A percentile compares a stretch with the other conserved stretches of the same genome.
Evolutionary conservation across 2,888 invertebrate genomes (phyloP).

Genomic region (Dendrolimus pini): DNA sequence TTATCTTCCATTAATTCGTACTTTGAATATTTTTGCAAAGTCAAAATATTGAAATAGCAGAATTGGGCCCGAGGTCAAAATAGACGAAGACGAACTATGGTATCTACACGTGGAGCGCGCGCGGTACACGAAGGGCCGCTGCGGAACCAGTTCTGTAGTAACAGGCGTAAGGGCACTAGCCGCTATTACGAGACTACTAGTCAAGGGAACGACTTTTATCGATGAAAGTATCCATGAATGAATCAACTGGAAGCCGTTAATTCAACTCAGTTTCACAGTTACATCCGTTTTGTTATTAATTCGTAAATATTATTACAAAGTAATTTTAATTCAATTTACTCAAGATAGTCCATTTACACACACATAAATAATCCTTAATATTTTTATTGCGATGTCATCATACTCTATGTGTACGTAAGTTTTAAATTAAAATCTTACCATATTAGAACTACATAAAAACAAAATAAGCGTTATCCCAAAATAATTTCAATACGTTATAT

Average conservation of each 20-base stretch:
- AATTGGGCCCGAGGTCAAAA: slow-evolving; percentile 27
- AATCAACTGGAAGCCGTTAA: slow-evolving; percentile 6
- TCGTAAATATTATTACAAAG: slow-evolving; percentile 7
- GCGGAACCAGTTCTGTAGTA: slow-evolving; percentile 59
- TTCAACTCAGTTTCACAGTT: slow-evolving; percentile 6
- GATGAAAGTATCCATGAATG: not conserved
- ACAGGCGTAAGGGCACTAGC: slow-evolving; percentile 48
- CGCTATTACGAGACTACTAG: slow-evolving; percentile 27
- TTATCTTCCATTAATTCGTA: too few species aligned
- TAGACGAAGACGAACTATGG: slow-evolving; percentile 65
- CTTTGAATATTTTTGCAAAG: too few species aligned
- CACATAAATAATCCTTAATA: too few species aligned
- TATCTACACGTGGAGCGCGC: slow-evolving; percentile 55
- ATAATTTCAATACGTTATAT: too few species aligned
- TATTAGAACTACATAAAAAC: too few species aligned
- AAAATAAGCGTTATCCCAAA: too few species aligned
- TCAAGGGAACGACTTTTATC: not conserved
- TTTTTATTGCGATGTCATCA: too few species aligned
- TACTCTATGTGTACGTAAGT: too few species aligned
- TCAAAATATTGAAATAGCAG: too few species aligned
- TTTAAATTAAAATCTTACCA: too few species aligned
- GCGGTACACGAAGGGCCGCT: slow-evolving; percentile 32
- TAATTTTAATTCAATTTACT: too few species aligned
- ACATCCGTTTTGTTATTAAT: slow-evolving; percentile 2
- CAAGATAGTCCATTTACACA: too few species aligned